Percentiles rank a stretch among this genome's conserved stretches.
These are phyloP conservation scores for Platypus cylindrus DNA, from an alignment of 2,888 invertebrate species.

Conservation along the genomic window DNA sequence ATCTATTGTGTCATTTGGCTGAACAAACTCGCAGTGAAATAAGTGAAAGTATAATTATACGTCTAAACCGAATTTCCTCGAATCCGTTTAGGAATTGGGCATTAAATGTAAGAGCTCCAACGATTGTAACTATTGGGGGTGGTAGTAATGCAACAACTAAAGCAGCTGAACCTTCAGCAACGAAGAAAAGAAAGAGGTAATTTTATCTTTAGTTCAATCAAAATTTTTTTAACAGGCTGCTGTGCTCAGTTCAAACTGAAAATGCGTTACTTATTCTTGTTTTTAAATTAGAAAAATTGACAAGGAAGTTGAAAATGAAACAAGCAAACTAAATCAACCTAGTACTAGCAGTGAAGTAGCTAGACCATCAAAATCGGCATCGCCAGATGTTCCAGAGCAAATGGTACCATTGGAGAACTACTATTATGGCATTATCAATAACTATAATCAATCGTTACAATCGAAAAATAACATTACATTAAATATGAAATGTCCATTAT, in stretches of 20 bases:
- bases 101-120: constrained; percentile 12
- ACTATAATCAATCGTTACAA: no score
- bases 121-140: no score
- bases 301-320: no score
- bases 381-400: constrained; percentile 32
- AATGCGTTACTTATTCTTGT: no score
- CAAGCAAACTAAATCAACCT: no score
- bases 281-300: no score
- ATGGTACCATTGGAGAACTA: constrained; percentile 47
- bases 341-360: no score
- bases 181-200: constrained; percentile 15
- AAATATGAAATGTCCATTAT: constrained; percentile 32
- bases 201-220: constrained; percentile 1
- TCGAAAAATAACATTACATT: constrained; percentile 22
- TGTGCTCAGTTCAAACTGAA: no score
- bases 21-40: constrained; percentile 61
- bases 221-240: no score
- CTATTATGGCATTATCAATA: constrained; percentile 42
- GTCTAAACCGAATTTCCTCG: constrained; percentile 52
- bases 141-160: background rate
- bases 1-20: constrained; percentile 63
- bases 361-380: constrained; percentile 33
- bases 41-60: constrained; percentile 40
- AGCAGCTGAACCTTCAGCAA: constrained; percentile 4
- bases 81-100: constrained; percentile 58